Conservation (phyloP, 2,113 vertebrate genomes). For the Atrichornis clamosus region DNA sequence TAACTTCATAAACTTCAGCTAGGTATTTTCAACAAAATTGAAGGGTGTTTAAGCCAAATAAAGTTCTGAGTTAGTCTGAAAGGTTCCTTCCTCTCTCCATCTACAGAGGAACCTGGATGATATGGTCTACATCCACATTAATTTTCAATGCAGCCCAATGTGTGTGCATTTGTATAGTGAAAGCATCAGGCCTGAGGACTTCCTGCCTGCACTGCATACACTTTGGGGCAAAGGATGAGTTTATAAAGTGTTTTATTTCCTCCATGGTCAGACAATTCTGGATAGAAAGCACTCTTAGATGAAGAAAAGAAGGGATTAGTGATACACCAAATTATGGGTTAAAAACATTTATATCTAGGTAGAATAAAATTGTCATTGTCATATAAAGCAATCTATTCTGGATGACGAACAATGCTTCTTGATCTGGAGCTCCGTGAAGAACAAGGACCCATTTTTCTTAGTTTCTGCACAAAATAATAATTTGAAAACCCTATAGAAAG, state of each 20-base stretch:
- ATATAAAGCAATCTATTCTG: background rate
- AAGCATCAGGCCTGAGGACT: background rate
- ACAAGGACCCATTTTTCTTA: background rate
- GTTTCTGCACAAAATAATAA: background rate
- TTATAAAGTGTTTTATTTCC: background rate
- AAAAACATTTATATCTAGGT: background rate
- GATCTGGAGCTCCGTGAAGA: background rate
- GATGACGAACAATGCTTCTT: background rate
- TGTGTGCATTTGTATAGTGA: background rate
- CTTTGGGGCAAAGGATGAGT: background rate
- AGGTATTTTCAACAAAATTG: background rate
- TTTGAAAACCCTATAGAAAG: background rate
- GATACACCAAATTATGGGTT: background rate
- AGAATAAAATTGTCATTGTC: background rate
- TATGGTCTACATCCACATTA: rapidly evolving
- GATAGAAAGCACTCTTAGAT: background rate
- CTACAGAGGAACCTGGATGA: too few species aligned
- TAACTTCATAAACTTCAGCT: background rate
- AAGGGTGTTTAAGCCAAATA: background rate
- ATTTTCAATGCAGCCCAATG: background rate
- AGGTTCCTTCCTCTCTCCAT: background rate
- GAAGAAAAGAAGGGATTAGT: background rate
- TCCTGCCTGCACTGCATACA: rapidly evolving
- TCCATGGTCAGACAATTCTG: background rate
- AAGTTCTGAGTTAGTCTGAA: background rate